Evolutionary conservation across 2,113 vertebrate species (phyloP).

Genomic region (Prietella phreatophila): DNA sequence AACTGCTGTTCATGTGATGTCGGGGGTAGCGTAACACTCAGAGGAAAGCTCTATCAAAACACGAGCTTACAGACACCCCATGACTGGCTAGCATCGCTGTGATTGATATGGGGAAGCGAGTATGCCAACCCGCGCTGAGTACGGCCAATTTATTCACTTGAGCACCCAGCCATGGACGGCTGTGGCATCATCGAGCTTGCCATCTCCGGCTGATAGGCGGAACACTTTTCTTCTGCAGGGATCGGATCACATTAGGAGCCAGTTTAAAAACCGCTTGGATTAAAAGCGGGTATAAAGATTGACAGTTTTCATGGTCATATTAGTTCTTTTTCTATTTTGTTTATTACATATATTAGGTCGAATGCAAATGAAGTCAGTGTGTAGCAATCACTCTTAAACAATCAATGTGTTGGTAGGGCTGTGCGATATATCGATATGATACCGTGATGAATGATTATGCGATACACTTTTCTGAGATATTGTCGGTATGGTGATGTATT

Average conservation of each 20-base stretch:
- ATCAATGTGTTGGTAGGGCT: neutral
- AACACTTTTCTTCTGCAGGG: neutral
- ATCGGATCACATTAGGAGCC: neutral
- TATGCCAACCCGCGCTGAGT: neutral
- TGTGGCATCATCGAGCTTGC: neutral
- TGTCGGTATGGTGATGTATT: too few relatives aligned
- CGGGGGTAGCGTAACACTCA: neutral
- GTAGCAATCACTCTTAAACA: neutral
- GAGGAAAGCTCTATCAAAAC: neutral
- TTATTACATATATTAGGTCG: neutral
- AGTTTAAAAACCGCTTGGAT: neutral
- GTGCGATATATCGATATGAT: too few relatives aligned
- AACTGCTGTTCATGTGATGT: too few relatives aligned
- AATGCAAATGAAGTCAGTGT: neutral
- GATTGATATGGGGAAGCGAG: neutral
- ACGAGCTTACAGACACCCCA: neutral
- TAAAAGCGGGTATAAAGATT: neutral
- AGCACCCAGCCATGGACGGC: too few relatives aligned
- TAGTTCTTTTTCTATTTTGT: neutral
- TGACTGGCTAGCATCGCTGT: neutral
- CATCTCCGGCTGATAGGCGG: neutral
- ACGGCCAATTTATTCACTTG: neutral
- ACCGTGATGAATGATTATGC: too few relatives aligned
- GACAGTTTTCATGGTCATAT: neutral
- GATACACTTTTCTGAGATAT: too few relatives aligned